Evolutionary conservation across 2,888 invertebrate genomes (phyloP), one percentile per base, ranked within the genome.

Genomic region (Acrocera orbiculus): DNA sequence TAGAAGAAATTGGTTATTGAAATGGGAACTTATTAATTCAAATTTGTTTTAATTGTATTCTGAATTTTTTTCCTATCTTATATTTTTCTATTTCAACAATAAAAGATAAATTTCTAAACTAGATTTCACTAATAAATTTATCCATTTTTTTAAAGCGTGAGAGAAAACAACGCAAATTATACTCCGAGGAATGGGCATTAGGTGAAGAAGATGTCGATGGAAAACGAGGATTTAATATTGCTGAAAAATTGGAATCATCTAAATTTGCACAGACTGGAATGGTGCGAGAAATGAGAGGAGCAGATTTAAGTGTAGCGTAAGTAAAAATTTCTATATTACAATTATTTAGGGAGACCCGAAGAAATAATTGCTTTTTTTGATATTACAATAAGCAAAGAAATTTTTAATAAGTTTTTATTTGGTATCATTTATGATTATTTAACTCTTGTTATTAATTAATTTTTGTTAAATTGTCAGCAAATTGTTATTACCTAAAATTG

Each of bases 131-230:
- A 19, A 7, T 19, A 7, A 7, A 2, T 32, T 33, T 17, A 9
- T 32, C 27, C 22, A 7, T 35, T 16, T 30, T n/a, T 33, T 49
- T 53, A 20, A 62, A 89, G 86, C 72, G 89, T 52, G 82, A 87
- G 62, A 73, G 89, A 43, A 92, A 90, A 53, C 85, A 87, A 58
- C 76, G 83, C 45, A 90, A 90, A 62, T 72, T 85, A 26, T 93
- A 93, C 62, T 79, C 85, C 4, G 92, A 93, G 59, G 90, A 92
- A 56, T 87, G 85, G 78, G 74, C 85, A 2, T 67, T 89, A 44
- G 90, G 89, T 34, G 92, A 76, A 60, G 72, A 69, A 58, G 42
- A 70, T 34, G 44, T 86, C 58, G 90, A 92, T 50, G 82, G 81
- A 10, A 73, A 79, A 30, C 67, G 89, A 34, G 79, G 78, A 22